Evolutionary conservation across 2,113 vertebrate genomes (phyloP).

Genomic region (Myotis brandtii): DNA sequence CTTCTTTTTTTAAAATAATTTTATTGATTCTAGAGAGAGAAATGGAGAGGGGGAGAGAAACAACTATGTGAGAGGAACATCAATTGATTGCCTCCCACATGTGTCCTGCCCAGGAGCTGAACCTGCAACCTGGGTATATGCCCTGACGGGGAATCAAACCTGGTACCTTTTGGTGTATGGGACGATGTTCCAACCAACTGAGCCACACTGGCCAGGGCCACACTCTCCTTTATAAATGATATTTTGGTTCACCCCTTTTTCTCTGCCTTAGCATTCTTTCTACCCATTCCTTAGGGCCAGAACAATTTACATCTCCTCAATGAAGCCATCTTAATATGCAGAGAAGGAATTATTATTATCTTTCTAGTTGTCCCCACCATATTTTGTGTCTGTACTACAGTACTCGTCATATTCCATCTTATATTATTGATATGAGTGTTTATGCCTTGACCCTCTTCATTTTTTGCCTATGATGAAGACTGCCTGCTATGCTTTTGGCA

Average conservation of each 20-base stretch:
- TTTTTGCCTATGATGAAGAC: not conserved
- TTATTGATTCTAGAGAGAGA: not conserved
- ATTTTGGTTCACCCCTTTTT: not conserved
- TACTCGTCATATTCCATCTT: not conserved
- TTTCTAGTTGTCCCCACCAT: not conserved
- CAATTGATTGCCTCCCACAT: not conserved
- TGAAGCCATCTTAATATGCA: not conserved
- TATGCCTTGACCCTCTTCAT: not conserved
- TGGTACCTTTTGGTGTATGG: not conserved
- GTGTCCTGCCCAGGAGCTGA: not conserved
- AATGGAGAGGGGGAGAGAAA: not conserved
- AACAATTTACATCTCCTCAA: not conserved
- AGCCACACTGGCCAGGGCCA: not conserved
- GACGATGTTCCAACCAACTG: not conserved
- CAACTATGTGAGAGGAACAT: not conserved
- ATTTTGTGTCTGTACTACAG: not conserved
- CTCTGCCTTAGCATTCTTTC: not conserved
- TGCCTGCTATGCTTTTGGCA: not conserved
- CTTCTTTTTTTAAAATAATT: not conserved
- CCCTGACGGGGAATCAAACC: not conserved
- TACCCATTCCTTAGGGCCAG: not conserved
- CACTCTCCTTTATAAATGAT: not conserved
- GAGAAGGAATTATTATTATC: not conserved
- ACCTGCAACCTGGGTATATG: not conserved
- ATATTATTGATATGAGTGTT: not conserved